Evolutionary conservation across 2,797 vertebrate species (phyloP).

Genomic region (Limosa lapponica): DNA sequence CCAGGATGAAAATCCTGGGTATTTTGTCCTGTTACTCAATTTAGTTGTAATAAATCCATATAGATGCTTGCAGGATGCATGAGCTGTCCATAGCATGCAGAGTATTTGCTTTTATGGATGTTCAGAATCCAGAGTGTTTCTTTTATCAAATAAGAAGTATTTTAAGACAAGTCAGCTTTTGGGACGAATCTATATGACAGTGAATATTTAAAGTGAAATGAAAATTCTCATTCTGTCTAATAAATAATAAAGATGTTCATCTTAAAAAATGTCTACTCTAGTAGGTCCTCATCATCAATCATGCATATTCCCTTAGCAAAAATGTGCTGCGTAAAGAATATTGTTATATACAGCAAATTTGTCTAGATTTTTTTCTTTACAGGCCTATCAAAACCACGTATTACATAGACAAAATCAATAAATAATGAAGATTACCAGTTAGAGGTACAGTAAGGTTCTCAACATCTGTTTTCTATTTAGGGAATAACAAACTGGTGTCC

Average conservation of each 20-base stretch:
- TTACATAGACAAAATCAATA: conserved; percentile 62
- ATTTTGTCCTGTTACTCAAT: conserved; percentile 8
- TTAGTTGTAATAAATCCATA: not conserved
- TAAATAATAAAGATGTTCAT: conserved; percentile 55
- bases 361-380: conserved; percentile 43
- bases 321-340: conserved; percentile 38
- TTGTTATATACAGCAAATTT: conserved; percentile 53
- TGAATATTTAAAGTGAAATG: conserved; percentile 33
- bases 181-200: not conserved
- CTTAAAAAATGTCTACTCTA: conserved; percentile 40
- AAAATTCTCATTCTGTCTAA: conserved; percentile 31
- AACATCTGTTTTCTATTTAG: conserved; percentile 33
- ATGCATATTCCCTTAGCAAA: conserved; percentile 61
- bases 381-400: conserved; percentile 34
- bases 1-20: not conserved
- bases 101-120: conserved; percentile 9
- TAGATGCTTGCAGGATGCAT: not conserved
- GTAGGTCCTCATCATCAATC: conserved; percentile 43
- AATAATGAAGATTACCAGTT: conserved; percentile 41
- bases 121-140: conserved; percentile 2
- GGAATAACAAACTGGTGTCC: conserved; percentile 23
- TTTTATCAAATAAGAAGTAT: not conserved
- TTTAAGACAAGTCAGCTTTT: conserved; percentile 24
- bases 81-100: not conserved
- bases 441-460: conserved; percentile 31